Evolutionary conservation across 2,888 invertebrate genomes (phyloP).

Genomic region (Nebria salina): DNA sequence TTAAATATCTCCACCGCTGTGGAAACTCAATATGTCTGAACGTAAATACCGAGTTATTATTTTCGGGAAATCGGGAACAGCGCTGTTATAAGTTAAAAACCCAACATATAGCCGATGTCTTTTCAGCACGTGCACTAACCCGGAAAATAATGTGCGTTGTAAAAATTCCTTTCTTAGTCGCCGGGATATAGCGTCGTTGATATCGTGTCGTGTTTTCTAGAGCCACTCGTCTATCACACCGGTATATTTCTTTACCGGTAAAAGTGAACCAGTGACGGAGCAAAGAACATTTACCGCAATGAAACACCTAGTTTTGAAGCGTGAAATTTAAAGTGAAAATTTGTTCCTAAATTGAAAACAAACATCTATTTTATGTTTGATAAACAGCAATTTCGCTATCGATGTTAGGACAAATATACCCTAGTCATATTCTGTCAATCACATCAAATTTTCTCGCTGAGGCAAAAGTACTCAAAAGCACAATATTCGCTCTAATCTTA

Average conservation of each 20-base stretch:
- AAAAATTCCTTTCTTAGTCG: slow-evolving; percentile 39
- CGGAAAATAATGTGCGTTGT: slow-evolving; percentile 41
- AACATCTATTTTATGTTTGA: too few relatives aligned
- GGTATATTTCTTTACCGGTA: slow-evolving; percentile 2
- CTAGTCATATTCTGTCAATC: neutral
- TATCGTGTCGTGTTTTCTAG: neutral
- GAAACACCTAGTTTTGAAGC: too few relatives aligned
- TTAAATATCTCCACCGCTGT: slow-evolving; percentile 2
- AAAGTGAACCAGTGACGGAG: neutral
- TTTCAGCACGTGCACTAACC: slow-evolving; percentile 28
- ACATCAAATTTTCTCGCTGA: neutral
- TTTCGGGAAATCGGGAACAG: slow-evolving; percentile 24
- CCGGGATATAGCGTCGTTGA: neutral
- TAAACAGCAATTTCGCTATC: too few relatives aligned
- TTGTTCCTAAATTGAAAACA: too few relatives aligned
- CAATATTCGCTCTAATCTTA: slow-evolving; percentile 45
- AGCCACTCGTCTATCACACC: slow-evolving; percentile 10
- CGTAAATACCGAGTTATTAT: slow-evolving; percentile 24
- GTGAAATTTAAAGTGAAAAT: too few relatives aligned
- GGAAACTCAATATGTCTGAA: neutral
- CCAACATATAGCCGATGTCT: slow-evolving; percentile 35
- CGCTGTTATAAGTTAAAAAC: slow-evolving; percentile 40
- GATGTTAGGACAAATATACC: neutral
- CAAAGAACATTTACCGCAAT: neutral
- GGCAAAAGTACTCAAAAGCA: slow-evolving; percentile 29